Evolutionary conservation across 2,797 vertebrate genomes (phyloP).

Genomic region (Gila robusta): DNA sequence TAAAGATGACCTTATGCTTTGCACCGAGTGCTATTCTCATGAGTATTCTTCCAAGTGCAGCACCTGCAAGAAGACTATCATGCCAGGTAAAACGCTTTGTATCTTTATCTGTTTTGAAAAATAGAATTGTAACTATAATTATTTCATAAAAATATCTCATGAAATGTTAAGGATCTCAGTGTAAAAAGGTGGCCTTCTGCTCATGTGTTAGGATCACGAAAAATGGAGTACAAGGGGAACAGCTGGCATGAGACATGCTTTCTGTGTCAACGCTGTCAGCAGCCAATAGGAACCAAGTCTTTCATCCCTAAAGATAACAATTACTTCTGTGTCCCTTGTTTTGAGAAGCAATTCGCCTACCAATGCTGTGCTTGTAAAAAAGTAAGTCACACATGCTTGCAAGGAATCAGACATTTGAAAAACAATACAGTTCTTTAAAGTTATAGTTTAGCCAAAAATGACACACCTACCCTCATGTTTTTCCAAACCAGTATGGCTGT

Average conservation of each 20-base stretch:
- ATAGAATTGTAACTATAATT: background rate
- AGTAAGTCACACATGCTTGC: conserved; percentile 76
- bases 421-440: background rate
- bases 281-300: conserved; percentile 94
- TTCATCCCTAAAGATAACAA: conserved; percentile 92
- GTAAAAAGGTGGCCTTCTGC: conserved; percentile 48
- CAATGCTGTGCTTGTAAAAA: conserved; percentile 94
- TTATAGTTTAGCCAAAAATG: background rate
- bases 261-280: conserved; percentile 90
- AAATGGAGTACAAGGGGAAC: conserved; percentile 97
- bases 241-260: conserved; percentile 99
- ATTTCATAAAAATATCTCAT: background rate
- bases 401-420: conserved; percentile 9
- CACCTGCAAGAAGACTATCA: conserved; percentile 93
- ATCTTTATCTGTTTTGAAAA: background rate
- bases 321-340: conserved; percentile 93
- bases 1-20: conserved; percentile 91
- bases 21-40: conserved; percentile 90
- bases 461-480: background rate
- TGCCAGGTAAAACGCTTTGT: conserved; percentile 86
- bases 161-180: background rate
- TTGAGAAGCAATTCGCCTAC: conserved; percentile 94
- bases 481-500: background rate
- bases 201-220: conserved; percentile 88
- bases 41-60: conserved; percentile 94